phyloP scores from a whole-genome alignment of 2,113 vertebrate species.

The Phaethon lepturus region DNA sequence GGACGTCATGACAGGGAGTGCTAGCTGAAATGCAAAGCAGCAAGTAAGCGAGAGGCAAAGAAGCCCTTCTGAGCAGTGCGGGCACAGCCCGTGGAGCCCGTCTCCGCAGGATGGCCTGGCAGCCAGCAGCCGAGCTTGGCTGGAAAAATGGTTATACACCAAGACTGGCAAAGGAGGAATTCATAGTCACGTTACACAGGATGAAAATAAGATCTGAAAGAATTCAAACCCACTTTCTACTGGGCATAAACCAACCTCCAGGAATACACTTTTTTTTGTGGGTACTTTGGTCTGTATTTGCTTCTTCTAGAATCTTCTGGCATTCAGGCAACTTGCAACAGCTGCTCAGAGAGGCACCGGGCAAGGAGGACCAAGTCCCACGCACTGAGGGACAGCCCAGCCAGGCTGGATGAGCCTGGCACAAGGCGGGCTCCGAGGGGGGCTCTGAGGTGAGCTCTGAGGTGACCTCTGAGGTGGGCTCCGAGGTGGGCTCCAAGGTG shows the following conservation, averaged over 20 bases:
- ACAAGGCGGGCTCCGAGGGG: too few relatives aligned
- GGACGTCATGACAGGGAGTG: not conserved
- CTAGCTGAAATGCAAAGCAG: not conserved
- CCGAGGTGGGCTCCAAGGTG: too few relatives aligned
- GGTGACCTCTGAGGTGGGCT: too few relatives aligned
- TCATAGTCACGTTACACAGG: not conserved
- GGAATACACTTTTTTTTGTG: not conserved
- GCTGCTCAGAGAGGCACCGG: not conserved
- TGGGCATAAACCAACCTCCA: not conserved
- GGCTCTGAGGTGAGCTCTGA: too few relatives aligned
- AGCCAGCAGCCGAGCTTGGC: rapidly evolving
- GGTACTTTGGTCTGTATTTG: not conserved
- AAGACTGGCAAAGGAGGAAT: not conserved
- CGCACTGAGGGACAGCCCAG: not conserved
- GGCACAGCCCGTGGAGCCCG: not conserved
- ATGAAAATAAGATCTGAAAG: not conserved
- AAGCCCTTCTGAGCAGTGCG: not conserved
- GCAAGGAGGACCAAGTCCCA: rapidly evolving
- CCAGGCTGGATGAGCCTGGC: not conserved
- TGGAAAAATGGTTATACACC: not conserved
- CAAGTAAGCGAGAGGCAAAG: not conserved
- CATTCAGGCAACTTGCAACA: not conserved
- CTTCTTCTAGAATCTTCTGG: not conserved
- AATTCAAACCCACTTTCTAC: not conserved
- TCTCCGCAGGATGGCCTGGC: not conserved